Evolutionary conservation across 2,888 invertebrate genomes (phyloP).

Genomic region (Eueremaeus valkanovi): DNA sequence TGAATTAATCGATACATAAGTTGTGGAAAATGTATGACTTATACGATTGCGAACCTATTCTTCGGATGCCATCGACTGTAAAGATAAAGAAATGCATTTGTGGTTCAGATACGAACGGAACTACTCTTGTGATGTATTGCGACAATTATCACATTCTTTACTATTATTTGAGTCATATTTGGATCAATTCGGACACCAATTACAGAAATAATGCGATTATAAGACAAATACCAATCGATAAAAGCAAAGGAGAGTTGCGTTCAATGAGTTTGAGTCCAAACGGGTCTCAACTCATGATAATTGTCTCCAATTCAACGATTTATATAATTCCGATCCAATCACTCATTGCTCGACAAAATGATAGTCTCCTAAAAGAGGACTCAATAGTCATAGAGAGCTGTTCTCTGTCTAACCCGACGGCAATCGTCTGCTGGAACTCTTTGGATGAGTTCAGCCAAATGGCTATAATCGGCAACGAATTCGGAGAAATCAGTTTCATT

Average conservation of each 20-base stretch:
- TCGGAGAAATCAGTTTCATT: slow-evolving; percentile 64
- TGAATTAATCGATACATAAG: not conserved
- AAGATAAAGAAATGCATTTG: slow-evolving; percentile 8
- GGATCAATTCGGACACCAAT: not conserved
- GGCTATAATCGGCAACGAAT: slow-evolving; percentile 45
- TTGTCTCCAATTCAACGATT: not conserved
- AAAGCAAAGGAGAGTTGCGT: slow-evolving; percentile 29
- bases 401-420: slow-evolving; percentile 47
- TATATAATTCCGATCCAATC: slow-evolving; percentile 31
- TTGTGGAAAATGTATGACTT: slow-evolving; percentile 1
- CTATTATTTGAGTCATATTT: not conserved
- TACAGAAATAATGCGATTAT: not conserved
- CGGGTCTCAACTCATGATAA: not conserved
- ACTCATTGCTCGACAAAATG: not conserved
- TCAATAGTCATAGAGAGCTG: slow-evolving; percentile 15
- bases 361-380: slow-evolving; percentile 23
- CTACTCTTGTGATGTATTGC: slow-evolving; percentile 14
- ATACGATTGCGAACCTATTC: not conserved
- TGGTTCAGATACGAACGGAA: not conserved
- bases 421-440: slow-evolving; percentile 52
- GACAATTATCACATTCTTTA: slow-evolving; percentile 6
- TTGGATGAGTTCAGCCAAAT: slow-evolving; percentile 49
- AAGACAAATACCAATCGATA: slow-evolving; percentile 30
- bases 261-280: slow-evolving; percentile 32
- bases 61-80: slow-evolving; percentile 14